phyloP scores from a whole-genome alignment of 1,140 invertebrate genomes.

The Diorhabda sublineata region DNA sequence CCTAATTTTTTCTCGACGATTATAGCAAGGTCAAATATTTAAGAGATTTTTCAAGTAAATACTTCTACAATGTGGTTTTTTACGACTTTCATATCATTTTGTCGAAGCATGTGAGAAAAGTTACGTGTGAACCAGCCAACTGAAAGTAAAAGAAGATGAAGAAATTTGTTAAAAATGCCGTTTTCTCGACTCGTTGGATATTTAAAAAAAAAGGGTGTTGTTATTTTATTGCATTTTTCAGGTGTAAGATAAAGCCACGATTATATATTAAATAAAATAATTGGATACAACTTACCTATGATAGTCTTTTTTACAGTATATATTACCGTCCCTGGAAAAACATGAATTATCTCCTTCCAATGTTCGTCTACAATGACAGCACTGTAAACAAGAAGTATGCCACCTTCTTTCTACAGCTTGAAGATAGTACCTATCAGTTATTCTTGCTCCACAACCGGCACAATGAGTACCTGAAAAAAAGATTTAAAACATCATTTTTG shows the following conservation, averaged over 20 bases:
- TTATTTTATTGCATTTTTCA: too few species aligned
- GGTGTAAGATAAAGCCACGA: neutral
- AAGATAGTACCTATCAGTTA: conserved; percentile 88
- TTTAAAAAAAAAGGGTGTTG: too few species aligned
- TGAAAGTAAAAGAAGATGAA: too few species aligned
- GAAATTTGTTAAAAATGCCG: too few species aligned
- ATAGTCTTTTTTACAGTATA: conserved; percentile 97
- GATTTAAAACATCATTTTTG: neutral
- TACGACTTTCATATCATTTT: too few species aligned
- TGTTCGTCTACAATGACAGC: conserved; percentile 83
- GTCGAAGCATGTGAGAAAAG: too few species aligned
- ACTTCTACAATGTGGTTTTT: too few species aligned
- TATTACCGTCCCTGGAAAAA: conserved; percentile 89
- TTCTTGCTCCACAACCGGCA: conserved; percentile 78
- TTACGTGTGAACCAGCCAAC: too few species aligned
- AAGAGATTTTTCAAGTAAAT: too few species aligned
- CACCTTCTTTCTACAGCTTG: conserved; percentile 88
- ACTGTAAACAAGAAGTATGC: conserved; percentile 89
- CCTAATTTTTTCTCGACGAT: too few species aligned
- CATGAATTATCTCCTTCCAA: conserved; percentile 90
- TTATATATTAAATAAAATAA: neutral
- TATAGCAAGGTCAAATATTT: too few species aligned
- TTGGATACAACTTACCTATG: conserved; percentile 71
- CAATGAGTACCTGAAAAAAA: conserved; percentile 56
- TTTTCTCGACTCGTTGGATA: too few species aligned